Percentiles rank a stretch among this genome's conserved stretches.
phyloP scores from a whole-genome alignment of 2,113 vertebrate species.

The Ivindomyrus marchei region DNA sequence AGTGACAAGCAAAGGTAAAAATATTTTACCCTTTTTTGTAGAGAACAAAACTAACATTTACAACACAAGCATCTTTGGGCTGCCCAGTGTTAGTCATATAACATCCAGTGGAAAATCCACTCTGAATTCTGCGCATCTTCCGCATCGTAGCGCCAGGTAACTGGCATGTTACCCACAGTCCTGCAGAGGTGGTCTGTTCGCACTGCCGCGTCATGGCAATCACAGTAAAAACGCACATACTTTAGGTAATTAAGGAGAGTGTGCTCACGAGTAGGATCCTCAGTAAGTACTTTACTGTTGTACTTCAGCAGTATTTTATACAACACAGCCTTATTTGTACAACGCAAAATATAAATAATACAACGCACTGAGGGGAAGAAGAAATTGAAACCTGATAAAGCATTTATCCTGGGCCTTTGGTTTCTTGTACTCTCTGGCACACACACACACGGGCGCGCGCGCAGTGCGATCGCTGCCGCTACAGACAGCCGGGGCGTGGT shows the following conservation, averaged over 20 bases:
- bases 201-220: background rate
- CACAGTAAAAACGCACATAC: background rate
- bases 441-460: background rate
- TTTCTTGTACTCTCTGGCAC: background rate
- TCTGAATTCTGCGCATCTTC: conserved; percentile 70
- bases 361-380: background rate
- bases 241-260: background rate
- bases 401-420: background rate
- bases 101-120: conserved; percentile 85
- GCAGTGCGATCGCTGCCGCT: conserved; percentile 2
- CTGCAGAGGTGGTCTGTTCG: conserved; percentile 46
- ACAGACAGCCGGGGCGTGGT: conserved; percentile 33
- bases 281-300: background rate
- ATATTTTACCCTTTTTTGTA: background rate
- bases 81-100: conserved; percentile 77
- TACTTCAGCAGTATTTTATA: background rate
- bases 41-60: conserved; percentile 67
- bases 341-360: background rate
- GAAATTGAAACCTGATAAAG: background rate
- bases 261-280: background rate
- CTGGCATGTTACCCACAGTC: conserved; percentile 96
- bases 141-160: conserved; percentile 91
- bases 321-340: background rate
- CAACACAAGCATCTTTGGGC: conserved; percentile 85
- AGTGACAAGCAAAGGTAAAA: too few relatives aligned